Evolutionary conservation across 2,888 invertebrate genomes (phyloP), one percentile per base, ranked within the genome.

Genomic region (Pammene fasciana): DNA sequence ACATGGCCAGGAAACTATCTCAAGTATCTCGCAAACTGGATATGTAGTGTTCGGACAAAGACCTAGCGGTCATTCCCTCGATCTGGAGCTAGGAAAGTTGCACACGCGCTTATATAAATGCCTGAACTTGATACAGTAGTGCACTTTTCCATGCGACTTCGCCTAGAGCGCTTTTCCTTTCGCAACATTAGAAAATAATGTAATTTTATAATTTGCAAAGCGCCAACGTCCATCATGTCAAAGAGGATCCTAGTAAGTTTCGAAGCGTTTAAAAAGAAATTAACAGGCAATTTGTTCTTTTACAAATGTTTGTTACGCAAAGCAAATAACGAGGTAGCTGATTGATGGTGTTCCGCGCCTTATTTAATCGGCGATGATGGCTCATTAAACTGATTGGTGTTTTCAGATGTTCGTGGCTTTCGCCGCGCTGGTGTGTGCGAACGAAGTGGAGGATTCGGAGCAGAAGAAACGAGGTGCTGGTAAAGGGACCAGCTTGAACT

Each of bases 1-100:
- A 8, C 9, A 34, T 8, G 34, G 13, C 54, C 54, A 78, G 76
- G 79, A 80, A 79, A 86, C 85, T 85, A 84, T 71, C 75, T 76
- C 79, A 79, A 86, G 84, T 85, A 84, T 71, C 75, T 77, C 78
- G 73, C 76, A 80, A 86, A 88, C 87, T 88, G 85, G 89, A 87
- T 87, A 84, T 80, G 84, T 86, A 83, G 83, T 86, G 82, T 81
- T 80, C 86, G 92, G 91, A 92, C 92, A 92, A 88, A 91, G 92
- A 92, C 91, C 92, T 83, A 75, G 79, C 86, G 88, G 87, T 85
- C 89, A 91, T 90, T 89, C 89, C 90, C 87, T 85, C 79, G 75
- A 85, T 87, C 88, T 89, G 87, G 89, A 88, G 77, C 80, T 75
- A 90, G 86, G 90, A 92, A 92, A 91, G 90, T 90, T 87, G 88